These are phyloP conservation scores for Idaea straminata DNA, from an alignment of 2,888 invertebrate genomes.

Conservation along the genomic window DNA sequence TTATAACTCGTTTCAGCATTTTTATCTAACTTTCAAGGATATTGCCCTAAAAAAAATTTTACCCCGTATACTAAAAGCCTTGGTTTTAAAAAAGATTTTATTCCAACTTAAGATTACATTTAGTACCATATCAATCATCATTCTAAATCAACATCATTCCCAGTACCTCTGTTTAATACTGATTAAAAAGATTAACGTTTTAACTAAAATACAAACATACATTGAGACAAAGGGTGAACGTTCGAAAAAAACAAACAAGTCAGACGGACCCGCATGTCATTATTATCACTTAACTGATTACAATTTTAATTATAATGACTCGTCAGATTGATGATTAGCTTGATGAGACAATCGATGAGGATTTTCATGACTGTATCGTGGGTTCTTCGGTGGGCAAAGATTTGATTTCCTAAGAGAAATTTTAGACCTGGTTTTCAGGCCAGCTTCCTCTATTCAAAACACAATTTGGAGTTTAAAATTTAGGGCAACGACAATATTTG, in stretches of 20 bases:
- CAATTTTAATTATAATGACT: slow-evolving; percentile 68
- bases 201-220: slow-evolving; percentile 24
- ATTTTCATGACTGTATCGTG: slow-evolving; percentile 27
- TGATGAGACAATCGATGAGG: slow-evolving; percentile 59
- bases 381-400: slow-evolving; percentile 11
- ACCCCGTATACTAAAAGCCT: no score
- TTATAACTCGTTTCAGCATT: no score
- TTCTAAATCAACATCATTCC: background rate
- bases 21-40: no score
- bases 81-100: no score
- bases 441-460: no score
- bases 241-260: slow-evolving; percentile 56
- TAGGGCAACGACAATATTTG: no score
- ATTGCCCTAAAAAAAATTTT: no score
- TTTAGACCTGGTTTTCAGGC: background rate
- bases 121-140: background rate
- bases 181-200: slow-evolving; percentile 4
- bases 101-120: background rate
- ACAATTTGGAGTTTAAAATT: no score
- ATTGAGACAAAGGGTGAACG: slow-evolving; percentile 60
- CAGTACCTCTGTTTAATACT: background rate
- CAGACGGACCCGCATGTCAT: slow-evolving; percentile 68
- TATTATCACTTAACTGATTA: slow-evolving; percentile 75
- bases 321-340: slow-evolving; percentile 71
- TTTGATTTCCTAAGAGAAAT: slow-evolving; percentile 3